A percentile compares a stretch with the other conserved stretches of the same genome.
Conservation (phyloP, 64 coral and sea anemone species). For the Dendronephthya gigantea region DNA sequence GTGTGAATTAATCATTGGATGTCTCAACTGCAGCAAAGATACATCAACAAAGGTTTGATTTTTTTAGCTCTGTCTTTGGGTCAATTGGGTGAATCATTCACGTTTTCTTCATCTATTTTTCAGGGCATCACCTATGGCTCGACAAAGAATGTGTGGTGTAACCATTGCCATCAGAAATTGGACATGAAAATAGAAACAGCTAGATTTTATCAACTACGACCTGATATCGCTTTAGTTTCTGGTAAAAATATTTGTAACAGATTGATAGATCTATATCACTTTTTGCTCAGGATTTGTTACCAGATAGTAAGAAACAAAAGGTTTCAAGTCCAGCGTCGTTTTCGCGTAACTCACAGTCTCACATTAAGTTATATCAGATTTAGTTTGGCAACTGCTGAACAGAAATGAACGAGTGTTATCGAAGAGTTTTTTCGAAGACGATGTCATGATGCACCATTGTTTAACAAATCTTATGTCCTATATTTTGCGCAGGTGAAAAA, state of each 20-base stretch:
- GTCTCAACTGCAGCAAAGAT: constrained; percentile 63
- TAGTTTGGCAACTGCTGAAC: too few species aligned
- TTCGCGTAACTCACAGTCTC: too few species aligned
- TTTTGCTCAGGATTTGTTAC: too few species aligned
- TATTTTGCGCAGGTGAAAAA: constrained; percentile 8
- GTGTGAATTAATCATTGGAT: constrained; percentile 54
- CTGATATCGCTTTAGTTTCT: background rate
- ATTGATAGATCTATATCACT: too few species aligned
- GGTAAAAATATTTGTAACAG: constrained; percentile 8
- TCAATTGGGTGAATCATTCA: too few species aligned
- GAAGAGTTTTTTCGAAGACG: too few species aligned
- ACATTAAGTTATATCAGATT: too few species aligned
- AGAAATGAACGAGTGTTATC: too few species aligned
- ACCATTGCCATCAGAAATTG: constrained; percentile 70
- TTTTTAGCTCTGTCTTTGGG: background rate
- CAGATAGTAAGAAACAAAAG: background rate
- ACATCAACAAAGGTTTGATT: constrained; percentile 58
- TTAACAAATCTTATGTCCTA: background rate
- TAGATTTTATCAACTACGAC: constrained; percentile 52
- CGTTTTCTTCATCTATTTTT: background rate
- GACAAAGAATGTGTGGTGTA: constrained; percentile 64
- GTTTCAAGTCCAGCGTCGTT: too few species aligned
- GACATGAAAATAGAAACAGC: constrained; percentile 61
- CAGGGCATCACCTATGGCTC: constrained; percentile 77
- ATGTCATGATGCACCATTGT: background rate